Base-by-base conservation (phyloP, 2,888 invertebrate species). In the Lycocerus yunnanus region DNA sequence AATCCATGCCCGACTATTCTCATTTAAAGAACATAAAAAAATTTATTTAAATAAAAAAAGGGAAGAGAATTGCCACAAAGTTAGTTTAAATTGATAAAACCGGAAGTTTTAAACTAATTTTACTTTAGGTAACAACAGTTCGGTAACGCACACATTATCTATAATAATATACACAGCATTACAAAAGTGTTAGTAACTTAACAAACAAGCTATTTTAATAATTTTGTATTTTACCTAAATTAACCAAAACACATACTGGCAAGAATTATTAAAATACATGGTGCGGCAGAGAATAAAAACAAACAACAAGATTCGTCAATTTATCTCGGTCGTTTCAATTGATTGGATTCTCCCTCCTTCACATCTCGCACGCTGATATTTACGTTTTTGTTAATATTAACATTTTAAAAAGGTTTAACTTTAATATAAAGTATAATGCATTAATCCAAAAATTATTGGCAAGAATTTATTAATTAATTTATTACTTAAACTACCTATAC, bases 401-500 rank as follows among this genome's bases (percentile, higher is more conserved):
- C 61, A 16, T 15, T 18, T 63, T 60, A 18, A 18, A 2, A 63
- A 63, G n/a, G 10, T 63, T 63, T 63, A 43, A 63, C 61, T 63
- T 63, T 59, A 59, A 20, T 68, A 59, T 68, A n/a, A 58, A 68
- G 58, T 20, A 20, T 21, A 66, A 15, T 24, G 24, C 14, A 21
- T 27, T 15, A 66, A 58, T 67, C 18, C 16, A 27, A 24, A 67
- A 67, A 15, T n/a, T n/a, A 10, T 67, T 43, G 16, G 43, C 27
- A 43, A 43, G 67, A 15, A 15, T 43, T 15, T 67, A 15, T 27
- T 13, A 16, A 27, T 15, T 21, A 15, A 16, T 65, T 20, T 21
- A 18, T 14, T 65, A 15, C 8, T 13, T 21, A 21, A 65, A 20
- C 73, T 75, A 80, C 73, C 77, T 80, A 75, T 83, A 84, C 80